Evolutionary conservation across 1,140 invertebrate species (phyloP), one percentile per base, ranked within the genome.

Genomic region (Oreohelix idahoensis): DNA sequence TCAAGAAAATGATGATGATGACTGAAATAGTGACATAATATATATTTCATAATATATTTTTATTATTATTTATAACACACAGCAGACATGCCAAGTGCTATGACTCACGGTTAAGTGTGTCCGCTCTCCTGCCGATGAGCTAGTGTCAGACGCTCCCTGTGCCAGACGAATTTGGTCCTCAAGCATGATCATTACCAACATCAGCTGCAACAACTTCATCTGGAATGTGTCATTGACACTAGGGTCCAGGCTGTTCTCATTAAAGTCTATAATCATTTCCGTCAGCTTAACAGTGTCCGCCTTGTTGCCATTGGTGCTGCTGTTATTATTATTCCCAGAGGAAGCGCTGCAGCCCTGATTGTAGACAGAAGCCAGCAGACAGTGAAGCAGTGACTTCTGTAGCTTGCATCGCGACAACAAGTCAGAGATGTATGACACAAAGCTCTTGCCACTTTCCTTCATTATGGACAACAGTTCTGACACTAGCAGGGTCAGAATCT

Each of bases 361-460:
- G 86, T 95, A 93, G 4, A 97, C 96, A 38, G 95, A 96, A 13
- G 96, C 95, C 23, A 97, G 94, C 38, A 97, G 93, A 91, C 96
- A 97, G 90, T 97, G 96, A 51, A 98, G 93, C 39, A 97, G 93
- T n/a, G 96, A 95, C 91, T 97, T 97, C 92, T 98, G 97, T 38
- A 98, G 94, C 93, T 97, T 97, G 89, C 96, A 96, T 83, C 96
- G 95, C 0, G 94, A 94, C 84, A 98, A 92, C 82, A 97, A 92
- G 92, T 97, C 96, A 76, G 95, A 95, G 49, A 98, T 95, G 91
- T 97, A 98, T 83, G 95, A 95, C 36, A 96, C 95, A 89, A 97
- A 95, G 42, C 95, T 96, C 87, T 95, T 95, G 0, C 95, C 96
- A 90, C 95, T 96, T 86, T 96, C 96, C 80, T 95, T 95, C n/a